Base-by-base conservation (phyloP, 2,888 invertebrate species). In the Hydrotaea cyrtoneurina region DNA sequence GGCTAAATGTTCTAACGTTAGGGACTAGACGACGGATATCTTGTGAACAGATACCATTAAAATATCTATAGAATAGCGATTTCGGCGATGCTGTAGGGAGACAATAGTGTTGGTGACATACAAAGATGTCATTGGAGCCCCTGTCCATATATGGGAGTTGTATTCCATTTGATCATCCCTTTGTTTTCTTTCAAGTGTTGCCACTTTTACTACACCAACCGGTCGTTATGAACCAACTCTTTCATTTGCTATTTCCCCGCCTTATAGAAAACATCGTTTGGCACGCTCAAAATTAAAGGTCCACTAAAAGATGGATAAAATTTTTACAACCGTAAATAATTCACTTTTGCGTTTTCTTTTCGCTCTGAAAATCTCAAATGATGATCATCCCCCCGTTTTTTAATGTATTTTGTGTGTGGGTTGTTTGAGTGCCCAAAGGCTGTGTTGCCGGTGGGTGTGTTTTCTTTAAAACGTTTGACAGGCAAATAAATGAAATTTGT, bases 401-500 rank as follows among this genome's bases (percentile, higher is more conserved):
- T 50, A 50, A 50, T 50, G 13, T 50, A 50, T n/a, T 50, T 50
- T 7, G 13, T 3, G 50, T n/a, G 15, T 15, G 13, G 50, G 43
- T 15, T 7, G 50, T 4, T 15, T 50, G 50, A 50, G 50, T 50
- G 1, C 50, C n/a, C 1, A 15, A 50, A 50, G 13, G 50, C 2
- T 50, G 50, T 50, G n/a, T n/a, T 15, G 13, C 39, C 8, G 39
- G 39, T 10, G 39, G 39, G 39, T 1, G 39, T 8, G 4, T 50
- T 26, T 85, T 84, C 17, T 36, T 69, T 7, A 31, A 31, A 31
- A 11, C 39, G 7, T 89, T 89, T 88, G 90, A 89, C 88, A 90
- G 87, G 88, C 87, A 90, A 89, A 89, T 89, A 89, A 91, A 90
- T 90, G 88, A 87, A 88, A 90, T 90, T 91, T 89, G 86, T 90